Conservation (phyloP, 2,113 vertebrate species). For the Melanostigma gelatinosum region DNA sequence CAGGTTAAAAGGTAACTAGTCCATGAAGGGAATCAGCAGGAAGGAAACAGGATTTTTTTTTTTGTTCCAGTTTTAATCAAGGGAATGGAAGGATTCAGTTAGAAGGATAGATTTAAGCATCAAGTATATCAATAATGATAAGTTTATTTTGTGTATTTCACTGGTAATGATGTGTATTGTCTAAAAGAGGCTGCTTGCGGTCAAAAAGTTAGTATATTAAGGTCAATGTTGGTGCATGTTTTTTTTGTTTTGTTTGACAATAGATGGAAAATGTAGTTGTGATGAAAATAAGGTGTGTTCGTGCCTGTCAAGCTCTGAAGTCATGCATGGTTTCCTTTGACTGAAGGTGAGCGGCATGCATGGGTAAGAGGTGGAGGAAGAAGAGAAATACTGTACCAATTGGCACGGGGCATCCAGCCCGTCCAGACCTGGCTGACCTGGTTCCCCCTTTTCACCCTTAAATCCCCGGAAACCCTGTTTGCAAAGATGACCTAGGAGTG, state of each 20-base stretch:
- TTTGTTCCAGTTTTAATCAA: conserved; percentile 50
- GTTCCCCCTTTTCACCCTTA: conserved; percentile 99
- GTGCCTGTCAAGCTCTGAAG: conserved; percentile 43
- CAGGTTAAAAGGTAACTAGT: conserved; percentile 60
- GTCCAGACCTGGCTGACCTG: conserved; percentile 99
- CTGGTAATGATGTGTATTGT: conserved; percentile 2
- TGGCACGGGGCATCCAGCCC: conserved; percentile 99
- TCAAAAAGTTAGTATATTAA: conserved; percentile 59
- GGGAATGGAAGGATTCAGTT: conserved; percentile 59
- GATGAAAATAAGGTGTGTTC: conserved; percentile 26
- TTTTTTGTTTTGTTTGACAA: background rate
- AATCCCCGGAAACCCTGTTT: conserved; percentile 99
- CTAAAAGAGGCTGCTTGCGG: conserved; percentile 66
- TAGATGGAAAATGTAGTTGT: conserved; percentile 18
- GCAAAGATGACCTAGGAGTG: conserved; percentile 97
- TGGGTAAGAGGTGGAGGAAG: conserved; percentile 87
- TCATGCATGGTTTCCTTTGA: conserved; percentile 55
- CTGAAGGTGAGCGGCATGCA: conserved; percentile 86
- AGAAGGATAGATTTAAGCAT: conserved; percentile 45
- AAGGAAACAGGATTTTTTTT: conserved; percentile 30
- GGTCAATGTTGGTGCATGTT: conserved; percentile 1
- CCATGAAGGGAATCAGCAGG: conserved; percentile 37
- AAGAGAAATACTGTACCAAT: conserved; percentile 99
- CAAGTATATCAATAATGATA: background rate
- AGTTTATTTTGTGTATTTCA: conserved; percentile 18